Conservation (phyloP, 1,140 invertebrate species). For the Physella acuta region DNA sequence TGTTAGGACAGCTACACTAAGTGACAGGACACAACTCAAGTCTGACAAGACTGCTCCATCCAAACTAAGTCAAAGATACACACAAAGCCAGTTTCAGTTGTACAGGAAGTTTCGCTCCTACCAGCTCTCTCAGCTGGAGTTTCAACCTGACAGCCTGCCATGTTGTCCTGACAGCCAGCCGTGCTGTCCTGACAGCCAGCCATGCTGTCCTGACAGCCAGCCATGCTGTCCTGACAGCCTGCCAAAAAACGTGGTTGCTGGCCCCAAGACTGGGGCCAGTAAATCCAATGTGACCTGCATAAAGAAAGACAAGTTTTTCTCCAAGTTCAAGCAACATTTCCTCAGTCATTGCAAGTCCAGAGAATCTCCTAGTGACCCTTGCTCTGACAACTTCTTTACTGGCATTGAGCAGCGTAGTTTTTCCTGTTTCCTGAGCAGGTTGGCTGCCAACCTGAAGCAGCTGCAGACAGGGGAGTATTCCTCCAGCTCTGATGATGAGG, state of each 20-base stretch:
- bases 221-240: too few relatives aligned
- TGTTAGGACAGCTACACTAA: background rate
- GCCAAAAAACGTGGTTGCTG: constrained; percentile 7
- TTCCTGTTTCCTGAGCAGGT: background rate
- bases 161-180: too few relatives aligned
- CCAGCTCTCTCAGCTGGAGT: too few relatives aligned
- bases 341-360: background rate
- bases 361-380: background rate
- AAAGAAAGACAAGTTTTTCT: background rate
- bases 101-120: too few relatives aligned
- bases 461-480: constrained; percentile 11
- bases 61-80: too few relatives aligned
- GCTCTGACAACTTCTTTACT: constrained; percentile 7
- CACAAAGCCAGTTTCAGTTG: too few relatives aligned
- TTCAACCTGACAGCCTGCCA: too few relatives aligned
- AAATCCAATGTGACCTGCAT: too few relatives aligned
- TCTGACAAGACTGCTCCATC: too few relatives aligned
- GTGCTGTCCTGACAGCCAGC: too few relatives aligned
- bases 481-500: constrained; percentile 27
- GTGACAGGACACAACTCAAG: too few relatives aligned
- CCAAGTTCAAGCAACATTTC: constrained; percentile 8
- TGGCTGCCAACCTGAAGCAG: constrained; percentile 1
- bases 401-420: background rate
- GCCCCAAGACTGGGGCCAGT: background rate
- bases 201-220: too few relatives aligned